Base-by-base conservation (phyloP, 1,140 invertebrate species). In the Lutraria rhynchaena region DNA sequence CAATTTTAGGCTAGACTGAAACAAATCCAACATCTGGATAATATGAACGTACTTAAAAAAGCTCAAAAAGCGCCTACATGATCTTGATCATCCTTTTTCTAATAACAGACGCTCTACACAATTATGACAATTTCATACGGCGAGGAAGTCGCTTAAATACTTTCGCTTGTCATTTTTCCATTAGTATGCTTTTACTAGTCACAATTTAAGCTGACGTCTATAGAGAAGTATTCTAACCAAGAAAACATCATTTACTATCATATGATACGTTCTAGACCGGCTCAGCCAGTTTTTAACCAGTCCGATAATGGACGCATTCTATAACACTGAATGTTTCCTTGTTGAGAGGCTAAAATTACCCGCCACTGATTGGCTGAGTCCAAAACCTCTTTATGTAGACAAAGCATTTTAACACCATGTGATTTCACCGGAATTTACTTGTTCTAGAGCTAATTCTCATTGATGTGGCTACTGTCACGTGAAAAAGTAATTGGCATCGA, bases 331-430 rank as follows among this genome's bases (percentile, higher is more conserved):
- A 71, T 57, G 53, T 46, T 24, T 55, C 51, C 17, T 3, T 19
- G 49, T 3, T 31, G 33, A 51, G 35, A 31, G 24, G 49, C 69
- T 71, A 35, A 71, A 55, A 71, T 71, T 71, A 55, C 69, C 29
- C 35, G 22, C 0, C 2, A 11, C 49, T 71, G 69, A 55, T 57
- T 71, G 49, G 69, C 13, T 71, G 33, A n/a, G 49, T 22, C 27
- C n/a, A n/a, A 60, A 41, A 41, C 37, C 44, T 51, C 57, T 60
- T 81, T 35, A 41, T 44, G 69, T 29, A 63, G 60, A 83, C 63
- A 60, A 83, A 37, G 57, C 82, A 67, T 65, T 69, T 63, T 71
- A 71, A 71, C 69, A 53, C 82, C 82, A 77, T 69, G 55, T 58
- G 60, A 69, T 7, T 83, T 60, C 44, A 44, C 49, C 35, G 76